Evolutionary conservation across 2,797 vertebrate species (phyloP).

Genomic region (Chlorospingus flavigularis): DNA sequence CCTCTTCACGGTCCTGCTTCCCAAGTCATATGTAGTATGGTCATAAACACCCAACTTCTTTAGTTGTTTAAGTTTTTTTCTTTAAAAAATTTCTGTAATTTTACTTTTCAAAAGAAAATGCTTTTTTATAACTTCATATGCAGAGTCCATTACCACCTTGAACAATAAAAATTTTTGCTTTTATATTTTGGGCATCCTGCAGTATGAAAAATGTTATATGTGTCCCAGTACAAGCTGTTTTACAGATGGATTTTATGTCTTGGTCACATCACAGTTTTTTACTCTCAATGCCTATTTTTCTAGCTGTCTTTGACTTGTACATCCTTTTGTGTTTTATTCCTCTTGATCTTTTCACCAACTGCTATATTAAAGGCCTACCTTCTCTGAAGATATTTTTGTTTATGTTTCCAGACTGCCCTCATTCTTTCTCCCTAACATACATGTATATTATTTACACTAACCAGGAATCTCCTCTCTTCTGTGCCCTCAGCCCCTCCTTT

Average conservation of each 20-base stretch:
- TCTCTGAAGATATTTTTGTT: constrained; percentile 27
- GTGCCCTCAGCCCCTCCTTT: constrained; percentile 1
- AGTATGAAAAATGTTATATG: neutral
- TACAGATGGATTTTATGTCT: neutral
- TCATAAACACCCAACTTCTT: neutral
- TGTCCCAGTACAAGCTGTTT: neutral
- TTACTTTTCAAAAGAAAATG: neutral
- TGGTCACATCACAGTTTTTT: neutral
- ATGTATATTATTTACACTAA: neutral
- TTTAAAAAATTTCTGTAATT: neutral
- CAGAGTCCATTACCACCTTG: neutral
- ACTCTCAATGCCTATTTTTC: neutral
- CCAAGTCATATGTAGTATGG: neutral
- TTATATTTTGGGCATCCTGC: neutral
- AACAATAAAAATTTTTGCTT: neutral
- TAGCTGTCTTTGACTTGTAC: neutral
- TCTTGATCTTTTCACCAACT: constrained; percentile 2
- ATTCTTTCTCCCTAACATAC: neutral
- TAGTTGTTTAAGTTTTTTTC: neutral
- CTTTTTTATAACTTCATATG: neutral
- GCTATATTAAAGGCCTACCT: neutral
- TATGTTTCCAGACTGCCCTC: constrained; percentile 26
- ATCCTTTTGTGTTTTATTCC: neutral
- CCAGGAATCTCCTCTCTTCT: constrained; percentile 9
- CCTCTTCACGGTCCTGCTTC: neutral